Evolutionary conservation across 2,797 vertebrate species (phyloP), one percentile per base, ranked within the genome.

Genomic region (Sparus aurata): DNA sequence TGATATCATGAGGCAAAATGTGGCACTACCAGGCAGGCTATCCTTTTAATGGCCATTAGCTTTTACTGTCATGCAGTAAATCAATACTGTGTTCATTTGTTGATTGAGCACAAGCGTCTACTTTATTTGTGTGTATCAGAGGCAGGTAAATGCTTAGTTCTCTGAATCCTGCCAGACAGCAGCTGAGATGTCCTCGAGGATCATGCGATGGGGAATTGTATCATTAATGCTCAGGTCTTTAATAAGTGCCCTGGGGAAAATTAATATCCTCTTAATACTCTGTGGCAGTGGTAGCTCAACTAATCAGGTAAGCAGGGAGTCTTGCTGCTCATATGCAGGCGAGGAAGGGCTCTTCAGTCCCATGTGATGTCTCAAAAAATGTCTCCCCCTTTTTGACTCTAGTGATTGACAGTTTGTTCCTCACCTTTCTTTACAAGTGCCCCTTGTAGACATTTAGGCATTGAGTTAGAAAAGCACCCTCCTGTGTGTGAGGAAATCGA

Each of bases 251-350:
- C 87, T 45, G 57, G 94, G 92, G 94, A 84, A 91, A 86, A 93
- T 94, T 94, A 95, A 95, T 95, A 93, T 87, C 85, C 93, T 89
- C 92, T 90, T 92, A 94, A 91, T 89, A 90, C 84, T 78, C 72
- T 71, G 77, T 79, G 84, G 86, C 86, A 86, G 78, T 81, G 88
- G 85, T 89, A 94, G 83, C 85, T 91, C 84, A 86, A 90, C 83
- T 89, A 82, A 87, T 88, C 82, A 75, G 66, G 61, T 73, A 65
- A 73, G 52, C 49, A 72, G 66, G 62, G 54, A 58, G 69, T 85
- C 49, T 43, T 67, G 5, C 74, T 74, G 69, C 83, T 84, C 77
- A 69, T 27, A 75, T 50, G 27, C 57, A 75, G 71, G 25, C 70
- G 65, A 30, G 22, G 25, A 66, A 60, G 18, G 75, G 65, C 25